Percentiles rank a stretch among this genome's conserved stretches.
Evolutionary conservation across 2,888 invertebrate species (phyloP).

Genomic region (Rotaria socialis): DNA sequence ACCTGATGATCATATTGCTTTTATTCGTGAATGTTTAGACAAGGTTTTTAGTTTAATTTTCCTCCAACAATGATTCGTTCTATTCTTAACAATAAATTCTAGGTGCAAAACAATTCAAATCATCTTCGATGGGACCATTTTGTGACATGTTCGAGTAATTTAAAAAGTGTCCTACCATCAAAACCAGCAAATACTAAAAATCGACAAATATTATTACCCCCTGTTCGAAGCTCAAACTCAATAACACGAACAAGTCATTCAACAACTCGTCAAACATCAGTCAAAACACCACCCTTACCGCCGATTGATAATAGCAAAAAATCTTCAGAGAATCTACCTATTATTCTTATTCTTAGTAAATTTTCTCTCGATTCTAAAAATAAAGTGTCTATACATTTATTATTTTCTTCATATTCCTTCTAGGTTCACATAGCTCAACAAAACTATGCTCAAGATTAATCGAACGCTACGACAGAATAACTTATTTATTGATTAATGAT

Average conservation of each 20-base stretch:
- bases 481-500: neutral
- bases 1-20: slow-evolving; percentile 25
- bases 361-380: neutral
- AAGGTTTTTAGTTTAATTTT: neutral
- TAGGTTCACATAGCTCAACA: neutral
- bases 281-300: neutral
- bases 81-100: neutral
- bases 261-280: neutral
- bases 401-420: neutral
- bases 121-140: neutral
- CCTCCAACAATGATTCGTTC: no score
- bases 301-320: neutral
- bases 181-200: neutral
- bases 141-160: neutral
- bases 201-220: neutral
- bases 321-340: neutral
- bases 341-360: neutral
- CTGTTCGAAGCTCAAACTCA: neutral
- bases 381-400: neutral
- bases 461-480: neutral
- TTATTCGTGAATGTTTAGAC: slow-evolving; percentile 30
- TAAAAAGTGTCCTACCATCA: neutral
- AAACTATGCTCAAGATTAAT: slow-evolving; percentile 13
- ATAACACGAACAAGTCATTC: neutral
- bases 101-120: neutral